Conservation (phyloP, 2,888 invertebrate species). For the Ormyrus labotus region DNA sequence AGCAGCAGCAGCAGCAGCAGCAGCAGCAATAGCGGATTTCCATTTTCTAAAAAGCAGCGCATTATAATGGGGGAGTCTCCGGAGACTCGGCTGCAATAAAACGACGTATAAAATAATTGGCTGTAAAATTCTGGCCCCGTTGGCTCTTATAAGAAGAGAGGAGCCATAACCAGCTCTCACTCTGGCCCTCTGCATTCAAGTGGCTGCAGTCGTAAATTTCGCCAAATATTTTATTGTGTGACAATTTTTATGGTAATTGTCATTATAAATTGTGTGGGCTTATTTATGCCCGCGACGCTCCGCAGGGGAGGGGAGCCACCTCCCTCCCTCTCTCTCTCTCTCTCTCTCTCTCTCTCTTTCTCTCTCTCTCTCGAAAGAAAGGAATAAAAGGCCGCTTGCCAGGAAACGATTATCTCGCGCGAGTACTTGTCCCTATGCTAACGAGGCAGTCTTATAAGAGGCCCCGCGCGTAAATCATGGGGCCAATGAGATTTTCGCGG, state of each 20-base stretch:
- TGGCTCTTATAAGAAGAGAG: constrained; percentile 56
- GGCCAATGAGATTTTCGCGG: constrained; percentile 61
- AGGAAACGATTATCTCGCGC: constrained; percentile 60
- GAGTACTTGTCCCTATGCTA: constrained; percentile 64
- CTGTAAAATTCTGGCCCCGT: constrained; percentile 69
- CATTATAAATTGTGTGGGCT: constrained; percentile 73
- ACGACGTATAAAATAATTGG: constrained; percentile 74
- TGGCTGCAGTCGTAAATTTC: constrained; percentile 69
- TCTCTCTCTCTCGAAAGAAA: constrained; percentile 47
- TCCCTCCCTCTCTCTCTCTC: too few species aligned
- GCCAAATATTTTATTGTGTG: constrained; percentile 74
- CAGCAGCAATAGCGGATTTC: constrained; percentile 28
- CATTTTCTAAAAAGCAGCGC: constrained; percentile 45
- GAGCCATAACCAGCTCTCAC: constrained; percentile 36
- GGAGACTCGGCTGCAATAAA: constrained; percentile 65
- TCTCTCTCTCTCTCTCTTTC: too few species aligned
- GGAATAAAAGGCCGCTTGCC: constrained; percentile 54
- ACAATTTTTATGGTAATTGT: constrained; percentile 76
- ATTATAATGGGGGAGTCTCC: constrained; percentile 53
- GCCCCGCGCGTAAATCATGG: constrained; percentile 61
- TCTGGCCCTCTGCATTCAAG: constrained; percentile 21
- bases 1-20: too few species aligned
- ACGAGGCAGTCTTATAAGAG: constrained; percentile 63
- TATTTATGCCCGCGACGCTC: constrained; percentile 68
- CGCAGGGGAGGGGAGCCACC: constrained; percentile 34